A percentile compares a stretch with the other conserved stretches of the same genome.
Evolutionary conservation across 2,113 vertebrate genomes (phyloP).

Genomic region (Furnarius figulus): DNA sequence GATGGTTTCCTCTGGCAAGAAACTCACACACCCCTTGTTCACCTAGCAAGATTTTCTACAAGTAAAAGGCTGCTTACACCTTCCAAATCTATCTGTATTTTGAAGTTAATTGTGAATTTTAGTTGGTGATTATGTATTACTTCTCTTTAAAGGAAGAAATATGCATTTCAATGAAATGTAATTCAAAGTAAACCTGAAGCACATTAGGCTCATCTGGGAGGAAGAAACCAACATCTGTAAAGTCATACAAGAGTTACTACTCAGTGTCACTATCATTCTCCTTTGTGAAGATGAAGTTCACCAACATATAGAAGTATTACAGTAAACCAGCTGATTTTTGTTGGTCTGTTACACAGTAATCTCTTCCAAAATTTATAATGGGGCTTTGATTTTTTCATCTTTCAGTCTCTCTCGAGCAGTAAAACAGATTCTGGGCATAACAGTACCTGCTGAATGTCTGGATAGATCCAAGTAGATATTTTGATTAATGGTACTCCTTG

Average conservation of each 20-base stretch:
- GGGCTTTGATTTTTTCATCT: not conserved
- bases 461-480: not conserved
- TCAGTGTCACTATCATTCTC: not conserved
- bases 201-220: not conserved
- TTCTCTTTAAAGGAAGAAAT: not conserved
- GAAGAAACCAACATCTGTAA: not conserved
- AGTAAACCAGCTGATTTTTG: not conserved
- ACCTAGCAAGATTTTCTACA: not conserved
- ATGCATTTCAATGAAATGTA: not conserved
- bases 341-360: not conserved
- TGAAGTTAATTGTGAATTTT: not conserved
- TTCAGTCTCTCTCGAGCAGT: not conserved
- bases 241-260: not conserved
- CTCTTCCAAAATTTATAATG: not conserved
- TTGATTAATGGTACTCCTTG: not conserved
- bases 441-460: not conserved
- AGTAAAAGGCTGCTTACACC: not conserved
- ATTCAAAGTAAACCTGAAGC: not conserved
- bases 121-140: not conserved
- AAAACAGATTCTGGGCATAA: not conserved
- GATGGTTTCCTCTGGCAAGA: not conserved
- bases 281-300: not conserved
- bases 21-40: too few relatives aligned
- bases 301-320: not conserved
- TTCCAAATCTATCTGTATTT: not conserved